These are phyloP conservation scores for Lithosia quadra DNA, from an alignment of 2,888 invertebrate species.

Conservation along the genomic window DNA sequence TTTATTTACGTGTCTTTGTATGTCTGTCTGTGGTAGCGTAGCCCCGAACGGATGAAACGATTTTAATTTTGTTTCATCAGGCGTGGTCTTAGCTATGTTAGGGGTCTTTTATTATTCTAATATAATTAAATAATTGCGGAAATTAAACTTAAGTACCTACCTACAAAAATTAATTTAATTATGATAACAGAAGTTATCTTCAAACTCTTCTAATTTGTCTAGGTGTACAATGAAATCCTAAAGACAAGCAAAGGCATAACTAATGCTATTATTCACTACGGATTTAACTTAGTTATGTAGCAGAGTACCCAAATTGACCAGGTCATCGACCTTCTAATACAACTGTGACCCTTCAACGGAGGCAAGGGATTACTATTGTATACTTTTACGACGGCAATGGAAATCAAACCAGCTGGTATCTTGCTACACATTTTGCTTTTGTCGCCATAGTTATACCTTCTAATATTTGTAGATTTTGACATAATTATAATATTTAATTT, in stretches of 20 bases:
- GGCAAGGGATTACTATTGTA: conserved; percentile 12
- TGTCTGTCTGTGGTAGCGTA: no score
- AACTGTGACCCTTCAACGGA: conserved; percentile 13
- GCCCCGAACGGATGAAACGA: no score
- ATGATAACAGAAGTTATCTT: not conserved
- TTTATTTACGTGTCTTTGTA: no score
- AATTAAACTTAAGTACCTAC: no score
- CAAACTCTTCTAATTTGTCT: conserved; percentile 4
- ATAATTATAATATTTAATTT: not conserved
- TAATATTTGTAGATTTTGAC: not conserved
- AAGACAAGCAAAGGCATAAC: not conserved
- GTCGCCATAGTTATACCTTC: not conserved
- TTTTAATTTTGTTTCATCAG: no score
- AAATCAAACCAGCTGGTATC: conserved; percentile 7
- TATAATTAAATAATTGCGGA: no score
- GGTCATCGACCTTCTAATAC: conserved; percentile 15
- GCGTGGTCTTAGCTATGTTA: no score
- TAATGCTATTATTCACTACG: conserved; percentile 10
- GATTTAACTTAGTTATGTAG: conserved; percentile 10
- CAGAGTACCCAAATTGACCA: not conserved
- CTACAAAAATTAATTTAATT: no score
- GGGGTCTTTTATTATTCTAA: no score
- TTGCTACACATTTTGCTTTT: not conserved
- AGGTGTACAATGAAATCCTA: not conserved
- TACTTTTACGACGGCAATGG: conserved; percentile 16